These are phyloP conservation scores for Stegostoma tigrinum DNA, from an alignment of 2,113 vertebrate genomes.

Conservation along the genomic window DNA sequence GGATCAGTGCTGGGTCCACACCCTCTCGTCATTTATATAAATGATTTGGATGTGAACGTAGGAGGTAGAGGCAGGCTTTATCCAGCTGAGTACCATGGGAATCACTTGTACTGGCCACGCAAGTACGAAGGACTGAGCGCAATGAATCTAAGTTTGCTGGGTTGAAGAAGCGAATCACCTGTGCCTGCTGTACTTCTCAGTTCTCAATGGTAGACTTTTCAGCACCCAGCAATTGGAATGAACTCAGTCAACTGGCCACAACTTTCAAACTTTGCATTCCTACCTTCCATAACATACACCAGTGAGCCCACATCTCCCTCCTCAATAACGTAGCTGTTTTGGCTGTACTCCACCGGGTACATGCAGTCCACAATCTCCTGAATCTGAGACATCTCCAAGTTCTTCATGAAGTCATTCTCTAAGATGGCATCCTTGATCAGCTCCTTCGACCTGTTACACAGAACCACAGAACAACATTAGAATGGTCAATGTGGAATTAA, in stretches of 20 bases:
- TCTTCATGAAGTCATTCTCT: constrained; percentile 58
- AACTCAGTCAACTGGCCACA: not conserved
- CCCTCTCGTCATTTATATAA: no score
- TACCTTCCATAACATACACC: constrained; percentile 64
- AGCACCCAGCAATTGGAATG: not conserved
- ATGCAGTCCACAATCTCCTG: constrained; percentile 52
- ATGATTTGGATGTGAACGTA: no score
- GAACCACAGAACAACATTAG: not conserved
- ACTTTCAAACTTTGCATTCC: not conserved
- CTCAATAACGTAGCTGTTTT: constrained; percentile 54
- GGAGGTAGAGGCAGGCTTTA: no score
- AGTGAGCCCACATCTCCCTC: constrained; percentile 55
- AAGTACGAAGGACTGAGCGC: no score
- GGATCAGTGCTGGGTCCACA: no score
- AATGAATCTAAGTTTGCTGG: no score
- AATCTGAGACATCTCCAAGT: constrained; percentile 54
- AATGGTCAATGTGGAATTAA: not conserved
- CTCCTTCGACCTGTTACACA: constrained; percentile 50
- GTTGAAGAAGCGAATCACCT: no score
- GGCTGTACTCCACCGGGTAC: constrained; percentile 47
- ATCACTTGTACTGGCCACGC: no score
- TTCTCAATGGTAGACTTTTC: not conserved
- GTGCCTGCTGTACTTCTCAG: not conserved
- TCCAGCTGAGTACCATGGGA: no score
- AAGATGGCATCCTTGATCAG: constrained; percentile 53